These are phyloP conservation scores for Microcaecilia unicolor DNA, from an alignment of 2,797 vertebrate genomes.

Conservation along the genomic window DNA sequence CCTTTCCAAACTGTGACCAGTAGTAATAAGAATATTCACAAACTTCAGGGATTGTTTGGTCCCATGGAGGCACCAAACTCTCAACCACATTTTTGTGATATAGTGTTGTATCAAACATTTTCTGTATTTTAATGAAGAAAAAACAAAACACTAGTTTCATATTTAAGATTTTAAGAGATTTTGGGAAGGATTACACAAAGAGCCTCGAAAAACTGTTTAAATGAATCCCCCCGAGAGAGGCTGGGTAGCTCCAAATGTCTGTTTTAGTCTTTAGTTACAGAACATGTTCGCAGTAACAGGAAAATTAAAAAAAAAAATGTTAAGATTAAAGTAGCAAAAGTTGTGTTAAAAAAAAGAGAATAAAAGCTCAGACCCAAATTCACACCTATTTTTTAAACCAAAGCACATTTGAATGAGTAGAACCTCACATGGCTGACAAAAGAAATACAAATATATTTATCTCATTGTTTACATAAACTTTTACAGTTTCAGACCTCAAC, in stretches of 20 bases:
- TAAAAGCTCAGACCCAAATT: slow-evolving; percentile 96
- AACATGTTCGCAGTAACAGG: slow-evolving; percentile 69
- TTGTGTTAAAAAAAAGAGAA: slow-evolving; percentile 55
- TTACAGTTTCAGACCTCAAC: slow-evolving; percentile 97
- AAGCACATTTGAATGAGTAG: slow-evolving; percentile 97
- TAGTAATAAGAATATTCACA: slow-evolving; percentile 78
- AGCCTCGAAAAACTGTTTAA: slow-evolving; percentile 72
- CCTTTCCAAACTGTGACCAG: slow-evolving; percentile 80
- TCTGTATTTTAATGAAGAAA: slow-evolving; percentile 96
- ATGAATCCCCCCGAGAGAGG: slow-evolving; percentile 41
- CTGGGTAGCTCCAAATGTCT: slow-evolving; percentile 54
- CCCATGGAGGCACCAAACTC: slow-evolving; percentile 68
- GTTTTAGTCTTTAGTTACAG: slow-evolving; percentile 70
- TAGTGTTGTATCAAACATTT: slow-evolving; percentile 88
- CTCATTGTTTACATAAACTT: slow-evolving; percentile 98
- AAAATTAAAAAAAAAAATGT: slow-evolving; percentile 42
- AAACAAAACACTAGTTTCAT: slow-evolving; percentile 97
- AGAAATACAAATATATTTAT: slow-evolving; percentile 90
- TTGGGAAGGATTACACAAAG: slow-evolving; percentile 43
- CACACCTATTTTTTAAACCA: slow-evolving; percentile 99
- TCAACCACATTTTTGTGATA: slow-evolving; percentile 85
- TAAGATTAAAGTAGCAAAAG: slow-evolving; percentile 56
- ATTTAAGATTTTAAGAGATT: slow-evolving; percentile 80
- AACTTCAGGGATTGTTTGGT: slow-evolving; percentile 89
- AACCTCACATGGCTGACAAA: slow-evolving; percentile 84